A percentile compares a stretch with the other conserved stretches of the same genome.
Conservation (phyloP, 2,888 invertebrate genomes). For the Callinectes sapidus region DNA sequence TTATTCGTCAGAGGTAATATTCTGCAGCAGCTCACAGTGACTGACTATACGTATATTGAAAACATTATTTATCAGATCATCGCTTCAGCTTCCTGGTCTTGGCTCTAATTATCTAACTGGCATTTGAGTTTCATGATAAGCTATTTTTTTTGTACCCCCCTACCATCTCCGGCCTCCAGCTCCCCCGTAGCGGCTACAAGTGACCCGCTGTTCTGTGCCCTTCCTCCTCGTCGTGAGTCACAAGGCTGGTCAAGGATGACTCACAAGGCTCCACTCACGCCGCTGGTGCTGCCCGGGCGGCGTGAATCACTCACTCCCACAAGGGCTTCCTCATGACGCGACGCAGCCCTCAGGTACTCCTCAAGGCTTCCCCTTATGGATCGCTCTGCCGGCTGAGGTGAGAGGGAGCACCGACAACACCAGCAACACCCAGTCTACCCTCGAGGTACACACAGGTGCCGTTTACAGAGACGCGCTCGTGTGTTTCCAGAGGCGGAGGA, state of each 20-base stretch:
- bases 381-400: conserved; percentile 22
- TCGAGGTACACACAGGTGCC: conserved; percentile 37
- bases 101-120: not conserved
- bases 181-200: conserved; percentile 28
- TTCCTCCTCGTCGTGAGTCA: conserved; percentile 42
- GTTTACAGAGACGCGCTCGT: conserved; percentile 41
- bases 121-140: not conserved
- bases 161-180: conserved; percentile 20
- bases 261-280: conserved; percentile 56
- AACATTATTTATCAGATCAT: not conserved
- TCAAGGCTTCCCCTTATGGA: conserved; percentile 36
- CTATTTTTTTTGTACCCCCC: not conserved
- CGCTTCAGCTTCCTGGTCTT: conserved; percentile 25
- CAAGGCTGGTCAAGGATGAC: conserved; percentile 48
- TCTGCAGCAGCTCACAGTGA: not conserved
- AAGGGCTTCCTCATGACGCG: conserved; percentile 53
- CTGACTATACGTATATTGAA: not conserved
- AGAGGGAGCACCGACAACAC: not conserved
- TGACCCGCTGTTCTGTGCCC: conserved; percentile 36
- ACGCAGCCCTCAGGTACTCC: conserved; percentile 44
- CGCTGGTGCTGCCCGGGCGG: conserved; percentile 32
- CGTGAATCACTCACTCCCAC: conserved; percentile 49
- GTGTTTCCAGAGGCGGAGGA: conserved; percentile 31
- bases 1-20: not conserved
- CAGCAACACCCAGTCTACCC: not conserved